These are phyloP conservation scores for Entomobrya proxima DNA, from an alignment of 2,888 invertebrate genomes.

Conservation along the genomic window DNA sequence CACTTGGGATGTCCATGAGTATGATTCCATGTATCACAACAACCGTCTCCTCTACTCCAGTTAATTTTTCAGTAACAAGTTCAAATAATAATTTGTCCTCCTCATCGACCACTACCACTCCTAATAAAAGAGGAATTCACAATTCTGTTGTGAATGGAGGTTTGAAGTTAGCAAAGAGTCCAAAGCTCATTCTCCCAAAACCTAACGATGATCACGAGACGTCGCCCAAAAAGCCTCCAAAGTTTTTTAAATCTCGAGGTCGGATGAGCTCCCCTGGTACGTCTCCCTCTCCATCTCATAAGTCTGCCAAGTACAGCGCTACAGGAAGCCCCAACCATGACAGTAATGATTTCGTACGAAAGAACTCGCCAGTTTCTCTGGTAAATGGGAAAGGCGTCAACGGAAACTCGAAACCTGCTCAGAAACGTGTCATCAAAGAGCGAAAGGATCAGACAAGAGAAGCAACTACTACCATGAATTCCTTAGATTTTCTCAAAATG, in stretches of 20 bases:
- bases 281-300: neutral
- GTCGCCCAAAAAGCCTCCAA: constrained; percentile 70
- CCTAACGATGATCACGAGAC: neutral
- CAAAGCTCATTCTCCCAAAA: constrained; percentile 57
- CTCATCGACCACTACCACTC: constrained; percentile 5
- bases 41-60: neutral
- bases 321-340: neutral
- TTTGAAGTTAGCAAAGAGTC: constrained; percentile 62
- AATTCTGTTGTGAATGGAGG: constrained; percentile 68
- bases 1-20: constrained; percentile 64
- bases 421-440: neutral
- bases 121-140: constrained; percentile 42
- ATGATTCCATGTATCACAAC: constrained; percentile 49
- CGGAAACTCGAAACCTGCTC: neutral
- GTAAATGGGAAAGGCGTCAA: neutral
- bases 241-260: constrained; percentile 73
- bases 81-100: neutral
- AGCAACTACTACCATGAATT: neutral
- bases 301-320: neutral
- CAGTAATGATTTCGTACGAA: neutral
- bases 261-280: constrained; percentile 18
- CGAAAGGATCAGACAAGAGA: neutral
- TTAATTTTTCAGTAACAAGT: neutral
- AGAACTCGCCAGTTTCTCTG: too few species aligned
- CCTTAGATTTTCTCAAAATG: neutral